Base-by-base conservation (phyloP, 2,113 vertebrate genomes). In the Oryzias woworae region DNA sequence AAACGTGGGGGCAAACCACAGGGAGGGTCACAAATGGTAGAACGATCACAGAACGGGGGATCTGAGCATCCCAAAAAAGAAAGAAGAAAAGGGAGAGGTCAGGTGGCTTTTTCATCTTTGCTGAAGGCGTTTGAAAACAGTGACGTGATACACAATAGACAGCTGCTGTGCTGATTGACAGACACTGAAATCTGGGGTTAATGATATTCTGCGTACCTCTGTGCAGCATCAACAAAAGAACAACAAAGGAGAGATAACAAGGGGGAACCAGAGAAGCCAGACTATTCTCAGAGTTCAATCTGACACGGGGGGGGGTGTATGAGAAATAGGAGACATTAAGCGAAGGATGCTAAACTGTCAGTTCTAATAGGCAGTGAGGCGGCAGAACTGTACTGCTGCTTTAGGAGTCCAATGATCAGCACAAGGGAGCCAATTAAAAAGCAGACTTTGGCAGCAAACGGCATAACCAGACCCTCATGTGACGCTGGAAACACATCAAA, bases 351-450 rank as follows among this genome's bases (percentile, higher is more conserved):
- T 83, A 80, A 90, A 88, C 62, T 85, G 89, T 88, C 89, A 86
- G 87, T 76, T 78, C 85, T 90, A 90, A 88, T 88, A 83, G 83
- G 87, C 80, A 67, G 85, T 59, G 13, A 77, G 69, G 73, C 74
- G 45, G 80, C 10, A 70, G 64, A 54, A 24, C 62, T 44, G 65
- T 65, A 52, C 64, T 69, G 83, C 81, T 64, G 80, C 83, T 85
- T 83, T 80, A 73, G 80, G 71, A 81, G 69, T 79, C 69, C 89
- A 73, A 82, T 90, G 87, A 88, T 88, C 87, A 89, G 68, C 89
- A 87, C 89, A 85, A 74, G 89, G 89, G 89, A 90, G 86, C 89
- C 89, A 90, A 90, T 90, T 90, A 90, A 87, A 88, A 85, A 74
- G 14, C 77, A 85, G 80, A 77, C 82, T 84, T 83, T 90, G 89